Evolutionary conservation across 2,113 vertebrate genomes (phyloP), one percentile per base, ranked within the genome.

Genomic region (Paramormyrops kingsleyae): DNA sequence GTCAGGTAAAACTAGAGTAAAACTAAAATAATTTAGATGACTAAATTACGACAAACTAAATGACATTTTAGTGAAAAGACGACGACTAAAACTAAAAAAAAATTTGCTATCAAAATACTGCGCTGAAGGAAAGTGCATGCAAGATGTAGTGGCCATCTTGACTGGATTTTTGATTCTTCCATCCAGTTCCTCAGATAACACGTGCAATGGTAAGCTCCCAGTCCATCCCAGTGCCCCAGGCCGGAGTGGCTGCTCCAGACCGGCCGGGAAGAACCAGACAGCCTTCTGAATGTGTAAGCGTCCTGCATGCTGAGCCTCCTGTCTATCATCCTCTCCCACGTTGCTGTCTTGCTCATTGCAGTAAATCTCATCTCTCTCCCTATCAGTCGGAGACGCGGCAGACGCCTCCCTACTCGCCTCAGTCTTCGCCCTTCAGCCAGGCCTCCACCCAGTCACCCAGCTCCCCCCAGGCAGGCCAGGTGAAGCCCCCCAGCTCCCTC

Each of bases 261-360:
- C 94, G 96, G 47, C 95, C 96, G 3, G 93, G 96, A 59, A 95
- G 97, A 88, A 97, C 96, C 91, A 96, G 99, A 70, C 97, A 98
- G 91, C 92, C 97, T 0, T 99, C 99, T 52, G 99, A 99, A 96
- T 98, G 98, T 95, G 99, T 99, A 95, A 98, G 98, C 3, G 10
- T 13, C 27, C 27, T 31, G n/a, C n/a, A 27, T 31, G 9, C n/a
- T 4, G n/a, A 70, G n/a, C 97, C 90, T 39, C 15, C 88, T 10
- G 47, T 17, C 87, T 19, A 42, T 19, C 56, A 52, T 15, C 44
- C 49, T 15, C 2, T 50, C 84, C 44, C n/a, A 13, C 46, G 4
- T 49, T 1, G 27, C 27, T 31, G n/a, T 31, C 62, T 70, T 70
- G 62, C 44, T 52, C 13, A 1, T 27, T 3, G 8, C 39, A 10